Evolutionary conservation across 1,140 invertebrate genomes (phyloP).

Genomic region (Nephotettix cincticeps): DNA sequence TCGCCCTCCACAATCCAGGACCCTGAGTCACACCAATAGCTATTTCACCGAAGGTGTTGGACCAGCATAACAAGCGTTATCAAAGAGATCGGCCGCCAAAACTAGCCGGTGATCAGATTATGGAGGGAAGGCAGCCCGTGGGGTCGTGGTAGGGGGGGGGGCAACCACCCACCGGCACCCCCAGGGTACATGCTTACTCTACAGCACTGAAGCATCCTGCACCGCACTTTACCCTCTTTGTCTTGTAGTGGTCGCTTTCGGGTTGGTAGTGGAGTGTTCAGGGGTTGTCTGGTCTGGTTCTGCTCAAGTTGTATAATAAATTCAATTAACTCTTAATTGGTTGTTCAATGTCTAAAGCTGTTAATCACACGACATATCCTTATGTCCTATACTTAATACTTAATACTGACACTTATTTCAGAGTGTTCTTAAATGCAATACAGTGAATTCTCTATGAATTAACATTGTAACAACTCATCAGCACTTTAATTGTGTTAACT

Average conservation of each 20-base stretch:
- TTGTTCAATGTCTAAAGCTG: too few species aligned
- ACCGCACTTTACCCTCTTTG: not conserved
- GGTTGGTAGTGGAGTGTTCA: not conserved
- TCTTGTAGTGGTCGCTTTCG: not conserved
- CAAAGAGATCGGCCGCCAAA: conserved; percentile 19
- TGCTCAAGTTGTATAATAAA: too few species aligned
- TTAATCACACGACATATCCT: too few species aligned
- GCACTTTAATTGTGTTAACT: too few species aligned
- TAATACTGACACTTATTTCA: too few species aligned
- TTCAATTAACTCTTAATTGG: too few species aligned
- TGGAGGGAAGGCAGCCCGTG: not conserved
- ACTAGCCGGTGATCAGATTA: conserved; percentile 18
- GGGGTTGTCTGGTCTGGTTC: too few species aligned
- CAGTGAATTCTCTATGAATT: too few species aligned
- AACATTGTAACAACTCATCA: too few species aligned
- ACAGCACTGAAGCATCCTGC: conserved; percentile 8
- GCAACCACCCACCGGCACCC: not conserved
- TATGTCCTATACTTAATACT: too few species aligned
- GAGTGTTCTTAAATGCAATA: too few species aligned
- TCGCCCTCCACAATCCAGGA: too few species aligned
- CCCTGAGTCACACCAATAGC: not conserved
- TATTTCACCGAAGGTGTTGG: conserved; percentile 14
- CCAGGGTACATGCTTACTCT: not conserved
- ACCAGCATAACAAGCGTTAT: conserved; percentile 18
- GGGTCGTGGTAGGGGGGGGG: not conserved